Evolutionary conservation across 2,113 vertebrate species (phyloP).

Genomic region (Numenius arquata): DNA sequence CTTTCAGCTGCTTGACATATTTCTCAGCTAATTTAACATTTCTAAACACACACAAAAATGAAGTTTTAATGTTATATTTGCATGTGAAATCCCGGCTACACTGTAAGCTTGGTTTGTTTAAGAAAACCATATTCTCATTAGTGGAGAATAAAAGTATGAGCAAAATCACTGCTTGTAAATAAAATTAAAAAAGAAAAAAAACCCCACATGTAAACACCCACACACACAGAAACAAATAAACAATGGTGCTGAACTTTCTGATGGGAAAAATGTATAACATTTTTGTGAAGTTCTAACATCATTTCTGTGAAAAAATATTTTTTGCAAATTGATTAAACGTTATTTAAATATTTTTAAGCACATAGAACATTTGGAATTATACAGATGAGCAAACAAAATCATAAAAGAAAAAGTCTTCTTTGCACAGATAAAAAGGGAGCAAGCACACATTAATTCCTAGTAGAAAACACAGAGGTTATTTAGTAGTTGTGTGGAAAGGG

Average conservation of each 20-base stretch:
- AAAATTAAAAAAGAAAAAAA: not conserved
- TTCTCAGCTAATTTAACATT: conserved; percentile 39
- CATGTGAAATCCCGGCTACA: not conserved
- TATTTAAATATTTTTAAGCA: not conserved
- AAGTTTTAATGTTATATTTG: conserved; percentile 14
- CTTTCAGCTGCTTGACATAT: conserved; percentile 7
- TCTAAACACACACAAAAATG: not conserved
- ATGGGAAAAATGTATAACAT: not conserved
- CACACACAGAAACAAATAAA: not conserved
- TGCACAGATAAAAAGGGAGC: not conserved
- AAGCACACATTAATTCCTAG: not conserved
- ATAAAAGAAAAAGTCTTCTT: not conserved
- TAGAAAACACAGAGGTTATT: not conserved
- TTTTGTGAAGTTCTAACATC: not conserved
- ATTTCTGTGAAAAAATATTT: not conserved
- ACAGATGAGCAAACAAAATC: not conserved
- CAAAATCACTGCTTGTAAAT: not conserved
- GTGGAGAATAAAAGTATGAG: not conserved
- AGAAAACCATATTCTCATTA: not conserved
- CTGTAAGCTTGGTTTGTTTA: not conserved
- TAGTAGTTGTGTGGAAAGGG: not conserved
- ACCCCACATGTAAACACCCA: rapidly evolving
- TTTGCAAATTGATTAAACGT: not conserved
- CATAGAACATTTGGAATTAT: not conserved
- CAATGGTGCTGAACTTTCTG: not conserved